Conservation (phyloP, 2,797 vertebrate genomes). For the Adelosebastes latens region DNA sequence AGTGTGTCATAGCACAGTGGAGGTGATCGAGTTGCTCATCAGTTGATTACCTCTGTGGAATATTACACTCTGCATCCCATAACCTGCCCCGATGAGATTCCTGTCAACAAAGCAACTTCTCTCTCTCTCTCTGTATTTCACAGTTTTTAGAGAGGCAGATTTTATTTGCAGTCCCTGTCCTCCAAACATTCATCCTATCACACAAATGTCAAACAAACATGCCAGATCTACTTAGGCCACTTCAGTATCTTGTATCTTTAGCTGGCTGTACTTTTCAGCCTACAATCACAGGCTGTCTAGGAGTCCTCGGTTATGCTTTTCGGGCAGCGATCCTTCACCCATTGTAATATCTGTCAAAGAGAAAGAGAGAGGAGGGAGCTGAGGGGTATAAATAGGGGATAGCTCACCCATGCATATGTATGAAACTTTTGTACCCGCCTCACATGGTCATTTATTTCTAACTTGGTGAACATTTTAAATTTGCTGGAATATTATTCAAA, state of each 20-base stretch:
- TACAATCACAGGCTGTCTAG: conserved; percentile 37
- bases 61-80: background rate
- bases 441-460: conserved; percentile 63
- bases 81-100: background rate
- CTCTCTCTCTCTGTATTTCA: background rate
- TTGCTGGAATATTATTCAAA: conserved; percentile 66
- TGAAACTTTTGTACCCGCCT: conserved; percentile 35
- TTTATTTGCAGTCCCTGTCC: conserved; percentile 3
- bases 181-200: conserved; percentile 15
- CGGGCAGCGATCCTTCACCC: conserved; percentile 47
- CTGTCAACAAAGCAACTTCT: background rate
- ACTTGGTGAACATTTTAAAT: conserved; percentile 62
- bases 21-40: conserved; percentile 5
- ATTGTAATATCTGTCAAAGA: conserved; percentile 53
- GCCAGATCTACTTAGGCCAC: conserved; percentile 24
- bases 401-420: conserved; percentile 50
- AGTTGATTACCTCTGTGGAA: conserved; percentile 9
- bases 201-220: conserved; percentile 33
- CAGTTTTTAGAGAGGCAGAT: background rate
- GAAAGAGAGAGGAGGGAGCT: conserved; percentile 36
- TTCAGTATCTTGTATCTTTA: conserved; percentile 27
- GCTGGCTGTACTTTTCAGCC: conserved; percentile 5
- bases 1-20: background rate
- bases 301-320: conserved; percentile 39
- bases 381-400: conserved; percentile 42